Conservation (phyloP, 2,113 vertebrate species). For the Cisticola juncidis region DNA sequence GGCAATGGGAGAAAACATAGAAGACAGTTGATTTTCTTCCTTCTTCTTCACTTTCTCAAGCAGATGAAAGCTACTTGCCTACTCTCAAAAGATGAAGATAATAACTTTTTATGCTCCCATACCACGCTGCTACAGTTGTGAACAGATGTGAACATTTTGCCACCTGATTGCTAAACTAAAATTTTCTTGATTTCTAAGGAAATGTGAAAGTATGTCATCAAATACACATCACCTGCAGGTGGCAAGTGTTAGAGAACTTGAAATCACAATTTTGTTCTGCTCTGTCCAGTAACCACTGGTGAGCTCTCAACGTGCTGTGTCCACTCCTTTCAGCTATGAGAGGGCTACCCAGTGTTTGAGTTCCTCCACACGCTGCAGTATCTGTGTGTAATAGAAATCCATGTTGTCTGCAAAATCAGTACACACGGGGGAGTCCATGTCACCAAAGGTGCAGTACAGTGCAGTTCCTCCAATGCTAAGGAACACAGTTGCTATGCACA, state of each 20-base stretch:
- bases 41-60: background rate
- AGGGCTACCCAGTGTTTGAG: slow-evolving; percentile 84
- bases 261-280: slow-evolving; percentile 20
- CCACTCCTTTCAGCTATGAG: slow-evolving; percentile 72
- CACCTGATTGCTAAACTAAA: slow-evolving; percentile 17
- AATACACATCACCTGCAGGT: background rate
- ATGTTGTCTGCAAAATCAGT: slow-evolving; percentile 88
- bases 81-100: background rate
- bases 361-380: slow-evolving; percentile 77
- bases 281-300: background rate
- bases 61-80: background rate
- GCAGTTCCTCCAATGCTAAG: slow-evolving; percentile 93
- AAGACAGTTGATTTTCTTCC: slow-evolving; percentile 7
- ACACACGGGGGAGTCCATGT: slow-evolving; percentile 88
- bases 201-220: background rate
- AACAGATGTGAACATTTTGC: background rate
- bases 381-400: slow-evolving; percentile 85
- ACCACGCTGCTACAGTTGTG: slow-evolving; percentile 4
- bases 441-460: slow-evolving; percentile 89
- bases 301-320: background rate
- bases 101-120: background rate
- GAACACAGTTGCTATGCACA: slow-evolving; percentile 91
- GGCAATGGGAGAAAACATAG: background rate
- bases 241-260: slow-evolving; percentile 10
- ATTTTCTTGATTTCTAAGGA: slow-evolving; percentile 18